Evolutionary conservation across 2,113 vertebrate genomes (phyloP).

Genomic region (Amphiprion percula): DNA sequence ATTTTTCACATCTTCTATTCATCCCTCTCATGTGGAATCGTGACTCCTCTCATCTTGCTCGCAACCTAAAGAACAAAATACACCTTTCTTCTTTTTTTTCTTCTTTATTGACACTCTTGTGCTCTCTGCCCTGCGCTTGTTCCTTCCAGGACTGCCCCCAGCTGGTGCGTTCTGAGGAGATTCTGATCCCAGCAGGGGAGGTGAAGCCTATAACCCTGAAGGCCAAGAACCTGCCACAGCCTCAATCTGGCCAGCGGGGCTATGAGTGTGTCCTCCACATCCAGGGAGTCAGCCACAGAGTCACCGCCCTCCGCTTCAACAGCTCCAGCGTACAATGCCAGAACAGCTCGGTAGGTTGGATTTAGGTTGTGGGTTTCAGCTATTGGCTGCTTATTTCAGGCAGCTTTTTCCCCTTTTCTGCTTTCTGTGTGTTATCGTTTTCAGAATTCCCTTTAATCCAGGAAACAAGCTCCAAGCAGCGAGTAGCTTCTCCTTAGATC

Average conservation of each 20-base stretch:
- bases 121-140: not conserved
- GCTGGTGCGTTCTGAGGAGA: slow-evolving; percentile 94
- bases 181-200: slow-evolving; percentile 96
- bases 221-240: slow-evolving; percentile 96
- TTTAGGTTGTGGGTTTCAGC: too few species aligned
- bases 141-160: slow-evolving; percentile 93
- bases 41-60: not conserved
- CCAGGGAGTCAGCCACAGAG: slow-evolving; percentile 91
- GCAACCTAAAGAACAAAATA: not conserved
- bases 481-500: too few species aligned
- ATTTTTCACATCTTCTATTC: not conserved
- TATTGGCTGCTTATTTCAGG: too few species aligned
- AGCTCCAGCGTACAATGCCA: slow-evolving; percentile 99
- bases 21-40: not conserved
- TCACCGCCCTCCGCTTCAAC: slow-evolving; percentile 98
- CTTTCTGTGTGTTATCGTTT: too few species aligned
- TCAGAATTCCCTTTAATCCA: too few species aligned
- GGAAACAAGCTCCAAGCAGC: too few species aligned
- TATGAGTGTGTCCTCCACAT: slow-evolving; percentile 97
- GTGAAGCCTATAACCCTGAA: slow-evolving; percentile 97
- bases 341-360: slow-evolving; percentile 94
- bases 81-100: not conserved
- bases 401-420: too few species aligned
- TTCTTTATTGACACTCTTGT: slow-evolving; percentile 6
- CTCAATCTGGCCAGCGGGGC: slow-evolving; percentile 96